Conservation (phyloP, 1,140 invertebrate species). For the Eupeodes corollae region DNA sequence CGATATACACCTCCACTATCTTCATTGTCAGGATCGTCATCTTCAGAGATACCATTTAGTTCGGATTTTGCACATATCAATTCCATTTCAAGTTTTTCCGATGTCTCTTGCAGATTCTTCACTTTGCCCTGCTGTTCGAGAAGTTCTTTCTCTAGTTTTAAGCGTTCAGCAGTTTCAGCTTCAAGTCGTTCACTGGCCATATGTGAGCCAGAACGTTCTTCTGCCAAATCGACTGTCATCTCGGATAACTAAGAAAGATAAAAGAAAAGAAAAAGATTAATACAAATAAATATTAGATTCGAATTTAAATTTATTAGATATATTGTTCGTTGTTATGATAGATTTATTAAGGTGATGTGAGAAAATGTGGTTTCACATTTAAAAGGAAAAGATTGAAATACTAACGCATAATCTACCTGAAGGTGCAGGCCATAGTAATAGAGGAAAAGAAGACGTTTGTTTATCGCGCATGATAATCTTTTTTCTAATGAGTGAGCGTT, state of each 20-base stretch:
- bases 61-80: slow-evolving; percentile 56
- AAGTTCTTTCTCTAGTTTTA: slow-evolving; percentile 73
- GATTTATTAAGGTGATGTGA: too few relatives aligned
- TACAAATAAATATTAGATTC: background rate
- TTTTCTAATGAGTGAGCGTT: too few relatives aligned
- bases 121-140: slow-evolving; percentile 64
- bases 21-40: slow-evolving; percentile 52
- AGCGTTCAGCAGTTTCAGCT: slow-evolving; percentile 66
- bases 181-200: slow-evolving; percentile 80
- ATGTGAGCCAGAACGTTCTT: slow-evolving; percentile 80
- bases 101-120: slow-evolving; percentile 60
- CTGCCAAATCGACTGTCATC: slow-evolving; percentile 78
- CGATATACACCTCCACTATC: slow-evolving; percentile 61
- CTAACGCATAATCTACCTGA: background rate
- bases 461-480: too few relatives aligned
- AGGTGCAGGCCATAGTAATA: too few relatives aligned
- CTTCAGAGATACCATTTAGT: slow-evolving; percentile 41
- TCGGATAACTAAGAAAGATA: slow-evolving; percentile 66
- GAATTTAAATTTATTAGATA: too few relatives aligned
- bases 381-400: too few relatives aligned
- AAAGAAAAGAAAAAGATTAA: slow-evolving; percentile 14
- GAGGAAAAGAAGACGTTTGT: too few relatives aligned
- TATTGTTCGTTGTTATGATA: too few relatives aligned
- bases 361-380: background rate
- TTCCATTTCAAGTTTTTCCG: slow-evolving; percentile 76